Percentiles rank a stretch among this genome's conserved stretches.
These are phyloP conservation scores for Zosterops borbonicus DNA, from an alignment of 2,113 vertebrate genomes.

Conservation along the genomic window DNA sequence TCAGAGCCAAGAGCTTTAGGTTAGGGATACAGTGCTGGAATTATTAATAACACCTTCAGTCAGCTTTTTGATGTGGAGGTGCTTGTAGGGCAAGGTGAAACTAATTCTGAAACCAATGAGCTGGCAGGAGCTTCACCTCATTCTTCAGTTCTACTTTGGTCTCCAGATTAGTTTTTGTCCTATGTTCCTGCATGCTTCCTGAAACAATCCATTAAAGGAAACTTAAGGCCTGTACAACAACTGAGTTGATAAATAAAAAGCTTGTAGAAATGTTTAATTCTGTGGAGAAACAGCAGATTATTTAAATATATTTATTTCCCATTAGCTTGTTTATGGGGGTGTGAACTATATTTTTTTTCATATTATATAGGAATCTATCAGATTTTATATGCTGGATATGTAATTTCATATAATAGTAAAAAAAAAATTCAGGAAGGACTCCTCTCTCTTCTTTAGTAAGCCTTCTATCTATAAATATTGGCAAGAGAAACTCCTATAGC, in stretches of 20 bases:
- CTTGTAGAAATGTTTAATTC: not conserved
- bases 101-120: not conserved
- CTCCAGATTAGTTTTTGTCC: not conserved
- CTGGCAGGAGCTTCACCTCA: not conserved
- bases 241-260: not conserved
- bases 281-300: not conserved
- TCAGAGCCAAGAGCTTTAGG: not conserved
- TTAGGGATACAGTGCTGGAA: not conserved
- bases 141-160: not conserved
- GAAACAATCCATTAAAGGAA: not conserved
- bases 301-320: not conserved
- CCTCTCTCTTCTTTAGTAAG: not conserved
- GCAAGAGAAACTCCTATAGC: not conserved
- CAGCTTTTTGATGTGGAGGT: conserved; percentile 29
- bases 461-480: not conserved
- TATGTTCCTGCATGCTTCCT: not conserved
- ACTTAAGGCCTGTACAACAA: not conserved
- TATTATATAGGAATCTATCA: not conserved
- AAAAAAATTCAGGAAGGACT: not conserved
- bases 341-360: not conserved
- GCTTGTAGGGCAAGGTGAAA: not conserved
- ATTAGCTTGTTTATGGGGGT: not conserved
- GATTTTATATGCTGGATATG: not conserved
- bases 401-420: not conserved
- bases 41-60: not conserved